Evolutionary conservation across 2,113 vertebrate genomes (phyloP).

Genomic region (Sorex araneus): DNA sequence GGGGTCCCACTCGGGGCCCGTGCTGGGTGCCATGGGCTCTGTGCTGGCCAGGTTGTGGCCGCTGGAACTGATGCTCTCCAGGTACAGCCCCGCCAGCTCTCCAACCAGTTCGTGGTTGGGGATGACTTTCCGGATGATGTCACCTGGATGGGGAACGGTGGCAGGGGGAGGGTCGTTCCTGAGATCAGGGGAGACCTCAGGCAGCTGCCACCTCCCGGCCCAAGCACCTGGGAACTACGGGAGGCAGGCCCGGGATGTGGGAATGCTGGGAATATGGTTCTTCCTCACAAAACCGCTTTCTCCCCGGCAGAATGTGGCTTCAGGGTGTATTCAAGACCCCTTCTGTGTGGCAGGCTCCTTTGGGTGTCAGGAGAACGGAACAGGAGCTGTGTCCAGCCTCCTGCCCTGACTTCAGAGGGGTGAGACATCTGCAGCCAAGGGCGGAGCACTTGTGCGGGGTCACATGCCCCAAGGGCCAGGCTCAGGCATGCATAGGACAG

Average conservation of each 20-base stretch:
- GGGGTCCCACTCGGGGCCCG: conserved; percentile 81
- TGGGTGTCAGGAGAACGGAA: background rate
- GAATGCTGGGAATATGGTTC: background rate
- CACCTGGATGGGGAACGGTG: conserved; percentile 85
- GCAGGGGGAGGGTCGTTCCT: conserved; percentile 48
- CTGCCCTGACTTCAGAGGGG: background rate
- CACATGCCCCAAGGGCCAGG: too few species aligned
- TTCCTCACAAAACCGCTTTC: conserved; percentile 21
- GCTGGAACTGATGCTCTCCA: conserved; percentile 91
- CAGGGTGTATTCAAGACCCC: background rate
- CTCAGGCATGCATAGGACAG: too few species aligned
- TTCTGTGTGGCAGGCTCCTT: background rate
- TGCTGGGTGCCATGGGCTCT: conserved; percentile 69
- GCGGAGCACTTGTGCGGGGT: too few species aligned
- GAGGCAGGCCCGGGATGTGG: background rate
- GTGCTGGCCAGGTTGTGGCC: conserved; percentile 80
- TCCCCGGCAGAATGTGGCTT: background rate
- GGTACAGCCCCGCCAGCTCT: conserved; percentile 93
- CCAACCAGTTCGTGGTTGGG: conserved; percentile 95
- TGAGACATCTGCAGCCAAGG: background rate
- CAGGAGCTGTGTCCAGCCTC: background rate
- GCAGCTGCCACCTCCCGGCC: background rate
- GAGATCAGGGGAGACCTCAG: background rate
- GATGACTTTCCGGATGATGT: conserved; percentile 92
- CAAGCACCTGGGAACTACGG: conserved; percentile 38